Evolutionary conservation across 2,113 vertebrate species (phyloP), one percentile per base, ranked within the genome.

Genomic region (Paradisaea rubra): DNA sequence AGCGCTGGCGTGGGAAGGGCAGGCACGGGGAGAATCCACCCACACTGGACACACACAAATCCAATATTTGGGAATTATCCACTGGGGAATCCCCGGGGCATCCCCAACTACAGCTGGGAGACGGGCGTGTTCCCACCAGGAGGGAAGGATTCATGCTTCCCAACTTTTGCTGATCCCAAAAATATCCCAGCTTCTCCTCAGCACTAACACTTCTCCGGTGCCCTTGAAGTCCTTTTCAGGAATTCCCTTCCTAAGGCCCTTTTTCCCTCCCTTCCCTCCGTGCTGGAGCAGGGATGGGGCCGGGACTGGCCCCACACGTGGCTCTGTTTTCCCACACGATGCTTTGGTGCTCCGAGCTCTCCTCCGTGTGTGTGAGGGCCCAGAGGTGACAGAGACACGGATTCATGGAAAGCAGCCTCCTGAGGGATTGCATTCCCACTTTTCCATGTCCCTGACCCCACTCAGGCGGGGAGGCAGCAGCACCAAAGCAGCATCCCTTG

Each of bases 241-340:
- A 23, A 56, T n/a, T 31, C 8, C 11, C 9, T 11, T 37, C 39
- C 31, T 1, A 7, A 33, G 18, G 35, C 27, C 11, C 11, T 9
- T 85, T 83, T 49, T 18, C 3, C 18, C 53, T 41, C 44, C 45
- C 4, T 18, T 6, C 57, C 39, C 7, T 0, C 20, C 0, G 0
- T 13, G 14, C 50, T 25, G 23, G 60, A 27, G 64, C n/a, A 31
- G 27, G n/a, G 78, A 15, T 17, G 24, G 47, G 28, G 54, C 56
- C 31, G 83, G 60, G n/a, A 15, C 23, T 12, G 28, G 27, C 39
- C 65, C 57, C 6, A 27, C 50, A 1, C 25, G 0, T 4, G 35
- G 52, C 53, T 41, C 6, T 0, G 16, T 1, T 8, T 15, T 20
- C 10, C 9, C 2, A 35, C 66, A 3, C 0, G 1, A 12, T 0